Percentiles rank a stretch among this genome's conserved stretches.
These are phyloP conservation scores for Tiaroga cobitis DNA, from an alignment of 2,797 vertebrate genomes.

Conservation along the genomic window DNA sequence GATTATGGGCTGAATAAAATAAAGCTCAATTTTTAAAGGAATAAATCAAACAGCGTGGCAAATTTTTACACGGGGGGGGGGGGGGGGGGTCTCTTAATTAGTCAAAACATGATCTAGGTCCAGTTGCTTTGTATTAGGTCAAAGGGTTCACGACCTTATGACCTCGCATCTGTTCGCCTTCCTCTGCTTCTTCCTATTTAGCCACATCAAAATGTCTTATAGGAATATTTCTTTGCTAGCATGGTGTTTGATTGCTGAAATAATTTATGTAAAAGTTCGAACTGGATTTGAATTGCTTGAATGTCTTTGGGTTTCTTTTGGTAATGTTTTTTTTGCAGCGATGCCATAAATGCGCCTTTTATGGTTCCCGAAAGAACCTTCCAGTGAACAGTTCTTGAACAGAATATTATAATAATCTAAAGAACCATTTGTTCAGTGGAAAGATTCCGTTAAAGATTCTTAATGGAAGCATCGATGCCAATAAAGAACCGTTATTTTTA, in stretches of 20 bases:
- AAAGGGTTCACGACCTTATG: background rate
- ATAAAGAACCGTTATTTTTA: background rate
- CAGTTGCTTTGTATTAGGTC: background rate
- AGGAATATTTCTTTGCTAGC: background rate
- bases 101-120: slow-evolving; percentile 20
- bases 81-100: too few relatives aligned
- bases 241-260: background rate
- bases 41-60: background rate
- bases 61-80: background rate
- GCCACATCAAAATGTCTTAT: background rate
- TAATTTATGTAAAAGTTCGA: background rate
- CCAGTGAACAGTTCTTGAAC: background rate
- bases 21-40: background rate
- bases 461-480: background rate
- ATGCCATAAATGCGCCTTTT: background rate
- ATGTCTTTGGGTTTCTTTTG: too few relatives aligned
- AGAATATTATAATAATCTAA: background rate
- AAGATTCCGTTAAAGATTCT: background rate
- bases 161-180: slow-evolving; percentile 33
- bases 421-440: background rate
- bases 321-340: too few relatives aligned
- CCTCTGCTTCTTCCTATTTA: background rate
- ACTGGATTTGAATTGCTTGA: too few relatives aligned
- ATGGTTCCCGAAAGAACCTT: background rate
- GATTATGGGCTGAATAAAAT: background rate